Evolutionary conservation across 2,888 invertebrate species (phyloP).

Genomic region (Troides helena): DNA sequence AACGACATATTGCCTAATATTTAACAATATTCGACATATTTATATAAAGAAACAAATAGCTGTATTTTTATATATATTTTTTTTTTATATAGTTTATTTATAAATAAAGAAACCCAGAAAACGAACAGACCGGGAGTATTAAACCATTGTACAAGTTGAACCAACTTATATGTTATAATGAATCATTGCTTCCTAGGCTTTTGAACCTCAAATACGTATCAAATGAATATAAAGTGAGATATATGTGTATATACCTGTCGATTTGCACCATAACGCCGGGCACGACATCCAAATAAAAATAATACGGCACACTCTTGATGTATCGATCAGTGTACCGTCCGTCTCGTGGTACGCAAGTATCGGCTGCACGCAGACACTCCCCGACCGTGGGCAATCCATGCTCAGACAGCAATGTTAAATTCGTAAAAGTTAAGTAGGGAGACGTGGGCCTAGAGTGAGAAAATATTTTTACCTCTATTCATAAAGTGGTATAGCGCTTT

Average conservation of each 20-base stretch:
- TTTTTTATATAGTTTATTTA: too few species aligned
- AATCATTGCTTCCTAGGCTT: too few species aligned
- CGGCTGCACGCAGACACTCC: conserved; percentile 64
- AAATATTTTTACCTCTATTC: neutral
- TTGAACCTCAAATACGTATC: too few species aligned
- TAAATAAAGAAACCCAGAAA: too few species aligned
- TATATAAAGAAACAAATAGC: too few species aligned
- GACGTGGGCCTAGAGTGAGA: conserved; percentile 55
- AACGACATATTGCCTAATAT: too few species aligned
- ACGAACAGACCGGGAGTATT: too few species aligned
- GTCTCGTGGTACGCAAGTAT: conserved; percentile 74
- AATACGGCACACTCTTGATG: conserved; percentile 79
- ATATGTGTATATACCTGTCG: conserved; percentile 66
- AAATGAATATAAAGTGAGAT: too few species aligned
- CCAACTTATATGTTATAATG: too few species aligned
- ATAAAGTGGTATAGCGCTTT: neutral
- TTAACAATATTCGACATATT: too few species aligned
- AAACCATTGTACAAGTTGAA: too few species aligned
- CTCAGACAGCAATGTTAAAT: conserved; percentile 84
- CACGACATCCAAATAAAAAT: conserved; percentile 84
- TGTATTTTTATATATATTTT: too few species aligned
- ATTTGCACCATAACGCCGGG: conserved; percentile 78
- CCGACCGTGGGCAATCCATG: conserved; percentile 79
- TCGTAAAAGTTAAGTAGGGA: conserved; percentile 81
- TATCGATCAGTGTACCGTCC: conserved; percentile 79